Conservation (phyloP, 2,888 invertebrate genomes). For the Ectemnius continuus region DNA sequence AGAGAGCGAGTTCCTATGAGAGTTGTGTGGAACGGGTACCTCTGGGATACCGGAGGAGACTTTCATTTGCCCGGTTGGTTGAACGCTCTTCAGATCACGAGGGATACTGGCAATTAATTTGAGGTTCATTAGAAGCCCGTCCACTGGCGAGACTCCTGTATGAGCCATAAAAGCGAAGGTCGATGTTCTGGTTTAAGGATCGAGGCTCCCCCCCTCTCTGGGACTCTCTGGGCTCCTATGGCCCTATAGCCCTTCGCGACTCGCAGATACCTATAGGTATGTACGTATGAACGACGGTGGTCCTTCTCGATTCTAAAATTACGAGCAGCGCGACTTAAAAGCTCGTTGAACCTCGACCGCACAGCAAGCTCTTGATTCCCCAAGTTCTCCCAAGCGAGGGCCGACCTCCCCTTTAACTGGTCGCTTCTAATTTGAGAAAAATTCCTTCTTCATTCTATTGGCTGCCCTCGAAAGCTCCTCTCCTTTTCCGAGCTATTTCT, state of each 20-base stretch:
- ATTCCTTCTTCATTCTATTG: no score
- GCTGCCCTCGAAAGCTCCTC: slow-evolving; percentile 41
- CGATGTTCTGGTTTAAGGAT: slow-evolving; percentile 26
- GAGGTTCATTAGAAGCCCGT: slow-evolving; percentile 16
- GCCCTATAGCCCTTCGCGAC: no score
- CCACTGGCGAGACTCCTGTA: neutral
- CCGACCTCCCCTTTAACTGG: no score
- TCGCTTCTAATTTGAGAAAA: no score
- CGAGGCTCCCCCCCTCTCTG: neutral
- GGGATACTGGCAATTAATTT: slow-evolving; percentile 39
- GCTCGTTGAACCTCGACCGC: slow-evolving; percentile 41
- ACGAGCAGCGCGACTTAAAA: slow-evolving; percentile 36
- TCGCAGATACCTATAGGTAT: neutral
- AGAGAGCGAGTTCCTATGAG: no score
- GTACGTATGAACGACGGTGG: slow-evolving; percentile 29
- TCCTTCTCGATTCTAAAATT: slow-evolving; percentile 49
- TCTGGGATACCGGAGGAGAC: neutral
- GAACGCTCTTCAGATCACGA: neutral
- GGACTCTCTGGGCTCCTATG: no score
- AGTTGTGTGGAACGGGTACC: no score
- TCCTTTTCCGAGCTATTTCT: slow-evolving; percentile 41
- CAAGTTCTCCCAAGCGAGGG: slow-evolving; percentile 33
- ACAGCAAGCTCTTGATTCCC: slow-evolving; percentile 31
- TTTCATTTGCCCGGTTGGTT: slow-evolving; percentile 6
- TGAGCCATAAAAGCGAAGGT: slow-evolving; percentile 39